phyloP scores from a whole-genome alignment of 37 sponge, comb jelly and placozoan species.

The Cliona cf. orientalis region DNA sequence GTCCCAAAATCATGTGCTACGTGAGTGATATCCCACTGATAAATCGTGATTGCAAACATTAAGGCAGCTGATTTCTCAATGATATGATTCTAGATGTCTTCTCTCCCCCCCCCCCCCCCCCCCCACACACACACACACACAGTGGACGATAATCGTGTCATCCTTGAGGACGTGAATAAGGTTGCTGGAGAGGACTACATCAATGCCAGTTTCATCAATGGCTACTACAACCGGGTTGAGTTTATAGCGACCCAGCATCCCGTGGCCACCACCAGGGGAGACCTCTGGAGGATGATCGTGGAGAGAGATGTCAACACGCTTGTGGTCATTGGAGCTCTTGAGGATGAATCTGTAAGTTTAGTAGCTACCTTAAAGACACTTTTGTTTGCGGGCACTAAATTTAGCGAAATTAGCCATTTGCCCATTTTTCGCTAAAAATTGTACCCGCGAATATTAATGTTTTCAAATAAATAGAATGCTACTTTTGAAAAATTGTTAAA shows the following conservation, averaged over 20 bases:
- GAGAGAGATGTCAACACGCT: constrained; percentile 52
- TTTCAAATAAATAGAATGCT: too few species aligned
- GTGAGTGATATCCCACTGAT: too few species aligned
- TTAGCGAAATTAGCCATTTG: too few species aligned
- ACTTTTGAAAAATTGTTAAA: too few species aligned
- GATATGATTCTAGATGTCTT: not conserved
- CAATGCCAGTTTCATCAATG: constrained; percentile 46
- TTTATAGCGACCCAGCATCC: constrained; percentile 54
- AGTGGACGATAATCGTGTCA: constrained; percentile 38
- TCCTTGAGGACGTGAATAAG: not conserved
- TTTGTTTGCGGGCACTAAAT: too few species aligned
- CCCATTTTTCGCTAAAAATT: too few species aligned
- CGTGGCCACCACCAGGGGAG: constrained; percentile 22
- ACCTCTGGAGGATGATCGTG: constrained; percentile 75
- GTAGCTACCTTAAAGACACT: not conserved
- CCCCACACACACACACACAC: constrained; percentile 15
- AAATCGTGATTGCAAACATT: too few species aligned
- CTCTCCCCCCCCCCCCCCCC: not conserved
- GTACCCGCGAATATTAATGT: too few species aligned
- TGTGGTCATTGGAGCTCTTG: constrained; percentile 47
- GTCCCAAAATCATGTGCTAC: too few species aligned
- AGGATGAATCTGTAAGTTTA: constrained; percentile 32
- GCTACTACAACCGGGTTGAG: constrained; percentile 24
- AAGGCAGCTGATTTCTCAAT: not conserved
- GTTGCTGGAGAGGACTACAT: constrained; percentile 19